Conservation (phyloP, 2,113 vertebrate species). For the Hiodon tergisus region DNA sequence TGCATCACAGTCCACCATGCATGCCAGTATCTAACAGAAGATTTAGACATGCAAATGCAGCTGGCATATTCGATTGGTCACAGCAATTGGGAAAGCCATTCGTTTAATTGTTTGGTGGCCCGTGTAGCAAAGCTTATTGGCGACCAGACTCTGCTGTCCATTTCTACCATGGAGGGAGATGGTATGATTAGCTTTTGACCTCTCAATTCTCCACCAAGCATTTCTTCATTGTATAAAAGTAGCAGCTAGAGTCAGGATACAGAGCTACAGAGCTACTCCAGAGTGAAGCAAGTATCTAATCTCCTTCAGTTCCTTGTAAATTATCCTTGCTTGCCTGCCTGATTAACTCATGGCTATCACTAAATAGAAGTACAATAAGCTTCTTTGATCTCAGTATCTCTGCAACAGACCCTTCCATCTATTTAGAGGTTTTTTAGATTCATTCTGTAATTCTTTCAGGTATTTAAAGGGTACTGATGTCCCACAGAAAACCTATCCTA, state of each 20-base stretch:
- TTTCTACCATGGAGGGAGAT: neutral
- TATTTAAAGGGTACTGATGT: too few species aligned
- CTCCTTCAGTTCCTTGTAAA: neutral
- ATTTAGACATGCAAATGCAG: conserved; percentile 15
- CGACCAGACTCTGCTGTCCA: neutral
- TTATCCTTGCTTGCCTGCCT: neutral
- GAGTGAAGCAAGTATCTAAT: neutral
- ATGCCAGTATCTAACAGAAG: conserved; percentile 6
- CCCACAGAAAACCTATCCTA: too few species aligned
- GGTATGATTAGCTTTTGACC: neutral
- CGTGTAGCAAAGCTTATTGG: neutral
- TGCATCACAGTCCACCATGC: neutral
- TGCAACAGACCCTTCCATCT: too few species aligned
- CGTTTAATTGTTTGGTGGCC: neutral
- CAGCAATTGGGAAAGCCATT: neutral
- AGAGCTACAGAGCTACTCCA: neutral
- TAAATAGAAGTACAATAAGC: neutral
- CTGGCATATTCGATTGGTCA: conserved; percentile 11
- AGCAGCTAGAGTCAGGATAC: neutral
- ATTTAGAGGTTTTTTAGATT: too few species aligned
- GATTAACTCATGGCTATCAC: neutral
- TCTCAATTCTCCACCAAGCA: conserved; percentile 1
- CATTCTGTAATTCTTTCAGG: too few species aligned
- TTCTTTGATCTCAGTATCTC: neutral
- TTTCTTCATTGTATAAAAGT: neutral